Base-by-base conservation (phyloP, 2,797 vertebrate species). In the Molossus molossus region DNA sequence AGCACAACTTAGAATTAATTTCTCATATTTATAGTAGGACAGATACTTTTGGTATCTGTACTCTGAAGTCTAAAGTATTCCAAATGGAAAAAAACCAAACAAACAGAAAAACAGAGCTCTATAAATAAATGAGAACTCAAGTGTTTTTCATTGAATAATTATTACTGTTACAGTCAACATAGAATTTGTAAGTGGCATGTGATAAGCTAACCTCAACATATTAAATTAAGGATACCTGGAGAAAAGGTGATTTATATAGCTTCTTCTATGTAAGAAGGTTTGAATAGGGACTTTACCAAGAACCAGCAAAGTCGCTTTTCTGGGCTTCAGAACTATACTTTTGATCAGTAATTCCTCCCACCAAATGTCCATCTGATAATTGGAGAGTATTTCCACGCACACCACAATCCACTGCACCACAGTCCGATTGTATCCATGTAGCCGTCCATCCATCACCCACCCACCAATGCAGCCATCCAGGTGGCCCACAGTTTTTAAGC, bases 1-100 rank as follows among this genome's bases (percentile, higher is more conserved):
- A 94, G 17, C 13, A 91, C n/a, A 81, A 72, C 53, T 67, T 88
- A 76, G 53, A n/a, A 81, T 84, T 21, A 94, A 37, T 85, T 72
- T 57, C 20, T 12, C 13, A 55, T 60, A 67, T 33, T 82, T 76
- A 62, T 45, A 86, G n/a, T 18, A 25, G 9, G 50, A 91, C 14
- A 96, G 58, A 81, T 65, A 90, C 3, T 86, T 87, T 81, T 8
- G 45, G 2, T 15, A 6, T 87, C 23, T 81, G 1, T 53, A 81
- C 17, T 77, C 20, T 73, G 3, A 15, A 87, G 20, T 77, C 13
- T 94, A 94, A 65, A 55, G 4, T 5, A 7, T 69, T 57, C 11
- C 13, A 18, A 48, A 12, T 67, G 17, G 15, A 17, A 10, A 17
- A 48, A 33, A 33, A 25, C 40, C 10, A 45, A 12, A 21, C 9